Percentiles rank a stretch among this genome's conserved stretches.
phyloP scores from a whole-genome alignment of 1,140 invertebrate species.

The Laodelphax striatellus region DNA sequence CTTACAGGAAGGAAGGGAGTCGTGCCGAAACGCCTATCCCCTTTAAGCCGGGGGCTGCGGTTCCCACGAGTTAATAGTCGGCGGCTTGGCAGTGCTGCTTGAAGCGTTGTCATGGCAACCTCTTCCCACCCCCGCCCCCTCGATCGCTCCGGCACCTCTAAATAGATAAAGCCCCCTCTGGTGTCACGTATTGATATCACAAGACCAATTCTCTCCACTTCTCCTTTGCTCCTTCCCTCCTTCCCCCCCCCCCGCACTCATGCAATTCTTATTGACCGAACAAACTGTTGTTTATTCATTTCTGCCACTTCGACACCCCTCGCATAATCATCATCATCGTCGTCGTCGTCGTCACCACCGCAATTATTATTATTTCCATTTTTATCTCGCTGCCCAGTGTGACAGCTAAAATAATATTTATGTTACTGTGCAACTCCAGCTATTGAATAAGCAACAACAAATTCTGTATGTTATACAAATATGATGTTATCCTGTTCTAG shows the following conservation, averaged over 20 bases:
- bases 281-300: neutral
- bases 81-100: neutral
- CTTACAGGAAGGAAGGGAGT: too few relatives aligned
- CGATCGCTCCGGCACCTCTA: neutral
- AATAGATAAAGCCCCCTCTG: slow-evolving; percentile 1
- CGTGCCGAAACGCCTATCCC: too few relatives aligned
- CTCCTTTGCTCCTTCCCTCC: neutral
- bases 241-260: neutral
- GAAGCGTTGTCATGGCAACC: neutral
- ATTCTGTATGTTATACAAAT: too few relatives aligned
- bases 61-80: neutral
- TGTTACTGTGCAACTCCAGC: too few relatives aligned
- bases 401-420: too few relatives aligned
- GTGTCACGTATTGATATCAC: slow-evolving; percentile 3
- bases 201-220: neutral
- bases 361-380: too few relatives aligned
- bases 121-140: neutral
- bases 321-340: too few relatives aligned
- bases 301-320: neutral
- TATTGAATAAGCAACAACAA: too few relatives aligned
- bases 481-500: too few relatives aligned
- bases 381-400: too few relatives aligned
- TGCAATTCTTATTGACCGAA: neutral
- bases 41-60: neutral
- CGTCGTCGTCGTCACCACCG: too few relatives aligned